Evolutionary conservation across 2,113 vertebrate genomes (phyloP), one percentile per base, ranked within the genome.

Genomic region (Carassius auratus): DNA sequence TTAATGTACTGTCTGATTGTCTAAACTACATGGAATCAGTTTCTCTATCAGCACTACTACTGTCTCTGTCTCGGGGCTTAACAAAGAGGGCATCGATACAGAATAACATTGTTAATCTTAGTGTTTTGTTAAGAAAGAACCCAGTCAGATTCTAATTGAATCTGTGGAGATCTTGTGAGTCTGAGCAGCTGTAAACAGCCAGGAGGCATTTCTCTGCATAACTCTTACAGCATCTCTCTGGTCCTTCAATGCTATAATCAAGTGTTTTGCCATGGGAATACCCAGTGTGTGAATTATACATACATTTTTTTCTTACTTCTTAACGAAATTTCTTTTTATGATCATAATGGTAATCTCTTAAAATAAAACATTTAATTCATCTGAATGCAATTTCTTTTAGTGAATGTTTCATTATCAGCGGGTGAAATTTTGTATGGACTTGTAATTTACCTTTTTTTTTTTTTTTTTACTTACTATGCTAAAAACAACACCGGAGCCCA

Each of bases 101-200:
- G 17, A 76, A 74, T 84, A 80, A 50, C 42, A 7, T 36, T 85
- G 19, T 33, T 52, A 52, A 78, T 62, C 61, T 55, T 82, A 64
- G 77, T 86, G 59, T 88, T 91, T 86, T 83, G 83, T 42, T 79
- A 85, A 50, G 19, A 38, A 15, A 55, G 86, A 52, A 88, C 59
- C 69, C 80, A 71, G 55, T 81, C 55, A 55, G 83, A 71, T 88
- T 80, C 4, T 83, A 87, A 90, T 87, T 86, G 62, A 90, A 90
- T 89, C 68, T 87, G 80, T 52, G 86, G 76, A 75, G 66, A 68
- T 91, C 91, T 90, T 87, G 87, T 88, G 90, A 76, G 89, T 50
- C 12, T 50, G 48, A 50, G 48, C 89, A 84, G 86, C 88, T 66
- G 90, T 92, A 92, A 93, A 93, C 88, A 92, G 84, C 79, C 79